Evolutionary conservation across 2,888 invertebrate genomes (phyloP).

Genomic region (Synanthedon myopaeformis): DNA sequence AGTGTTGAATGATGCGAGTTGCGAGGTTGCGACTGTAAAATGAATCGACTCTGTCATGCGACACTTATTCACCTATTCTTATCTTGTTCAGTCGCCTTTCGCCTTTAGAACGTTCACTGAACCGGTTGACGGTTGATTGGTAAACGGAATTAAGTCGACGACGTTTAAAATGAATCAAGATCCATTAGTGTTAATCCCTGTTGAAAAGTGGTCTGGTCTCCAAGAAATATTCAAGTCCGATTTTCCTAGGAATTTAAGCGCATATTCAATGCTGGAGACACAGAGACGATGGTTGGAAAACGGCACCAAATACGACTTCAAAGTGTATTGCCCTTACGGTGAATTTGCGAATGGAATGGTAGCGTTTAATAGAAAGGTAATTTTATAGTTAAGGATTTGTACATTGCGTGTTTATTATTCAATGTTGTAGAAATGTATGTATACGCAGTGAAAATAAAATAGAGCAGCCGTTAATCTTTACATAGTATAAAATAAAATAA

Average conservation of each 20-base stretch:
- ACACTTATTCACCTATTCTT: too few relatives aligned
- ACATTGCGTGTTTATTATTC: background rate
- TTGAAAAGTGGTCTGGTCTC: background rate
- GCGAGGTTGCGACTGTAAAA: too few relatives aligned
- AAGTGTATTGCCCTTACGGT: slow-evolving; percentile 3
- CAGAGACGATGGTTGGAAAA: background rate
- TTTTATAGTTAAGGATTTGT: background rate
- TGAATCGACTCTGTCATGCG: too few relatives aligned
- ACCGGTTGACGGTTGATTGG: too few relatives aligned
- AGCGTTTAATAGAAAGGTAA: slow-evolving; percentile 3
- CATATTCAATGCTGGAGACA: background rate
- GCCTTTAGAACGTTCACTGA: too few relatives aligned
- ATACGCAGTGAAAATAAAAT: too few relatives aligned
- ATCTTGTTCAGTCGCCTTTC: too few relatives aligned
- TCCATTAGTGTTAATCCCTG: background rate
- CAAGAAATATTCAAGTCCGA: background rate
- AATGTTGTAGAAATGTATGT: background rate
- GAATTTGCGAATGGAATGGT: slow-evolving; percentile 2
- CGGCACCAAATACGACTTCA: background rate
- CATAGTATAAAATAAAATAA: too few relatives aligned
- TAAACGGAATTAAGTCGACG: too few relatives aligned
- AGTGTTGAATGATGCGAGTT: too few relatives aligned
- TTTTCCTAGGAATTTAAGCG: background rate
- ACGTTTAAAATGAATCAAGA: background rate
- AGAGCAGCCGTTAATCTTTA: too few relatives aligned